Percentiles rank a stretch among this genome's conserved stretches.
Conservation (phyloP, 2,113 vertebrate genomes). For the Galeopterus variegatus region DNA sequence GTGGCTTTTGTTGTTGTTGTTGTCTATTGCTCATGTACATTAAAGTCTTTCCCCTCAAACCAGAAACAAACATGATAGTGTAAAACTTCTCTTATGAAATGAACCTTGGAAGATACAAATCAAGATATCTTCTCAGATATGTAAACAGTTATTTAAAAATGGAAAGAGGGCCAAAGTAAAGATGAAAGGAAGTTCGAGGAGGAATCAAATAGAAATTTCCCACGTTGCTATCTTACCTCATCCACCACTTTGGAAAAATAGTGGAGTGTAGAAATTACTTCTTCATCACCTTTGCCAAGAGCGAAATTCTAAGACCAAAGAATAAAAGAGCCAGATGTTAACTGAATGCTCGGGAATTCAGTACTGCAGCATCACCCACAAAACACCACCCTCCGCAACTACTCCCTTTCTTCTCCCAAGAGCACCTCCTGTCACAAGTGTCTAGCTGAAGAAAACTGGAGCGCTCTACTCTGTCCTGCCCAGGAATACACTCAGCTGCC, state of each 20-base stretch:
- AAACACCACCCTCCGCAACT: rapidly evolving
- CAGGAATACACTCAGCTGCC: rapidly evolving
- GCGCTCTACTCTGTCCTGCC: not conserved
- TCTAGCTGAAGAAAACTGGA: not conserved
- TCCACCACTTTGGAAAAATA: constrained; percentile 96
- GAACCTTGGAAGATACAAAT: not conserved
- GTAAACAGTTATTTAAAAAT: not conserved
- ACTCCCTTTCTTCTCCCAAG: not conserved
- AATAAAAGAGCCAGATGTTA: constrained; percentile 39
- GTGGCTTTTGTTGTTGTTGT: not conserved
- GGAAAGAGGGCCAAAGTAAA: not conserved
- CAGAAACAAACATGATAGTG: not conserved
- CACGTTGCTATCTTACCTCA: constrained; percentile 92
- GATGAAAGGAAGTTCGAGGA: not conserved
- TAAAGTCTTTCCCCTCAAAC: not conserved
- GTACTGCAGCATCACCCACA: rapidly evolving
- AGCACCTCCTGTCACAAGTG: not conserved
- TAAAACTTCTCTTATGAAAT: not conserved
- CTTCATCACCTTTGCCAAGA: constrained; percentile 98
- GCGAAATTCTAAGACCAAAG: constrained; percentile 95
- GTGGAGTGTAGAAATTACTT: constrained; percentile 96
- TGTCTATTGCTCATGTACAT: not conserved
- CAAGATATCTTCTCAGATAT: not conserved
- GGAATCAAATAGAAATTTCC: not conserved
- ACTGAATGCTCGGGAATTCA: not conserved